A percentile compares a stretch with the other conserved stretches of the same genome.
phyloP scores from a whole-genome alignment of 2,113 vertebrate genomes.

The Proterorhinus semilunaris region DNA sequence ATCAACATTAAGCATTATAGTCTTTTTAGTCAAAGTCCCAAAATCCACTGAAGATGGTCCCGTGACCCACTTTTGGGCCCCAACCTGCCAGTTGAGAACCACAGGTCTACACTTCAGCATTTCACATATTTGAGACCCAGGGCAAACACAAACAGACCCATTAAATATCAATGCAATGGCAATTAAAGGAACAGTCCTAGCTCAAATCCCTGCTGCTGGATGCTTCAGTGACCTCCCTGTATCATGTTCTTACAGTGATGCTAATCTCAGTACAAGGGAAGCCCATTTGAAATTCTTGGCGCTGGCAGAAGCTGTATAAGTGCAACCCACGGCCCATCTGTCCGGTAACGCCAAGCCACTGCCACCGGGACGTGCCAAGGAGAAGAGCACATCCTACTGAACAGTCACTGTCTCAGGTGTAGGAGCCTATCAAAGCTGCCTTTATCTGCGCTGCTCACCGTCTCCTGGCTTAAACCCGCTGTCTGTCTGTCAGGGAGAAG shows the following conservation, averaged over 20 bases:
- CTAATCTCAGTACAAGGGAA: conserved; percentile 17
- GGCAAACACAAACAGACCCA: too few species aligned
- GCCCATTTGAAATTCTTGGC: conserved; percentile 33
- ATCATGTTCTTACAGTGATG: not conserved
- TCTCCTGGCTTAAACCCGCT: not conserved
- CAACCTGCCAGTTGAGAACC: too few species aligned
- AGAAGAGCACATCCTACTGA: not conserved
- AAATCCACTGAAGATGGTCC: too few species aligned
- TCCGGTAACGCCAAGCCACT: conserved; percentile 7
- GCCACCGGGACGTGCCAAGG: conserved; percentile 13
- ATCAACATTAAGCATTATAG: too few species aligned
- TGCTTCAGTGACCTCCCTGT: not conserved
- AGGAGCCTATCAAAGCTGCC: not conserved
- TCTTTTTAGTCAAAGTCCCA: too few species aligned
- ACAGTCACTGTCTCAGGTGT: not conserved
- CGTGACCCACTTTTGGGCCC: too few species aligned
- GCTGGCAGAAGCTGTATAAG: conserved; percentile 6
- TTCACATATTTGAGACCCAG: too few species aligned
- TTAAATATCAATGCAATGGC: too few species aligned
- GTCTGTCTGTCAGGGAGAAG: not conserved
- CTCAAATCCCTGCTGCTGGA: not conserved
- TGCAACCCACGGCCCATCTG: conserved; percentile 42
- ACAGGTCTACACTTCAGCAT: too few species aligned
- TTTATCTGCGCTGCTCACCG: not conserved
- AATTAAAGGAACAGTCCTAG: not conserved